These are phyloP conservation scores for Tolypeutes matacus DNA, from an alignment of 2,797 vertebrate species.

Conservation along the genomic window DNA sequence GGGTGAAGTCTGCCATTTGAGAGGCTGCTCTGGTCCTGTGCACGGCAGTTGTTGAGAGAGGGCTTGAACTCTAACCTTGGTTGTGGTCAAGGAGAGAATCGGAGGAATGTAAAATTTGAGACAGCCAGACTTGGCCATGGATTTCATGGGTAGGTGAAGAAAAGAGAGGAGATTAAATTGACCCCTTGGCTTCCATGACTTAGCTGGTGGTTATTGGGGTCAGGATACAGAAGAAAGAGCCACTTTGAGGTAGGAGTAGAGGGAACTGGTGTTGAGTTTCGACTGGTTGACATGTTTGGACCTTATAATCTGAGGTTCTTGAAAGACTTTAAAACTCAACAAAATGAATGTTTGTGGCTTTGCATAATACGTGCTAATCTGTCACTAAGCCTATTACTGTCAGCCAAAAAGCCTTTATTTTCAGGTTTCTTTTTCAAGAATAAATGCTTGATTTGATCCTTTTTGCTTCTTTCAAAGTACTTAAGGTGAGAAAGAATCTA, in stretches of 20 bases:
- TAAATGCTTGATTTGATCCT: background rate
- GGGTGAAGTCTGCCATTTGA: no score
- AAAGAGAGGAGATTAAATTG: background rate
- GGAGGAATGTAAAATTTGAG: background rate
- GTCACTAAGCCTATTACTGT: background rate
- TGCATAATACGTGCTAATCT: background rate
- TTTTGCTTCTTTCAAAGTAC: background rate
- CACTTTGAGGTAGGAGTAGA: accelerated
- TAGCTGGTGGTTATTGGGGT: background rate
- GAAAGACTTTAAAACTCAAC: background rate
- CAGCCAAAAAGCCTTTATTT: background rate
- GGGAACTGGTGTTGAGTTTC: background rate
- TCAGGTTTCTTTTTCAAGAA: constrained; percentile 1
- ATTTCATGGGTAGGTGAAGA: background rate
- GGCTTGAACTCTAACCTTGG: background rate
- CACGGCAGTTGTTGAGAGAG: background rate
- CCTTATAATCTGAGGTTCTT: background rate
- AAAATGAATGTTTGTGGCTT: background rate
- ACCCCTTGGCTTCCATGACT: background rate
- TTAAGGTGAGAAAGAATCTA: background rate
- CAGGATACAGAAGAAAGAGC: background rate
- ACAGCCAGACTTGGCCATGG: background rate
- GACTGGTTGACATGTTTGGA: background rate
- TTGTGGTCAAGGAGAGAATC: background rate
- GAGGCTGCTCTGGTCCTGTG: accelerated